Evolutionary conservation across 2,113 vertebrate species (phyloP).

Genomic region (Caranx ignobilis): DNA sequence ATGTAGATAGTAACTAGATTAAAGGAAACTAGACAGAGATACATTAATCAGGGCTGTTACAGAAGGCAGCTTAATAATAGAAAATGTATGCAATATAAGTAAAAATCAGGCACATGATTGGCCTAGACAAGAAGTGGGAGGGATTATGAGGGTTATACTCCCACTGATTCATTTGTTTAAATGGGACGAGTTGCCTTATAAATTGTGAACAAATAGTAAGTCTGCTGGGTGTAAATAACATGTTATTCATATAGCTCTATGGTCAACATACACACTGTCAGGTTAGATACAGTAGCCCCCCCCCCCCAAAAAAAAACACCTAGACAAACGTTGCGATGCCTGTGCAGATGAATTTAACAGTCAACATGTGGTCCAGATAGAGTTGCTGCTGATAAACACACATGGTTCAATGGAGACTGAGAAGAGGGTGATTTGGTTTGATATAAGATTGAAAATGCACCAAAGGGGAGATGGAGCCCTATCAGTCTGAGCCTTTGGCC

Average conservation of each 20-base stretch:
- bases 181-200: background rate
- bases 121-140: too few relatives aligned
- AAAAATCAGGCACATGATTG: too few relatives aligned
- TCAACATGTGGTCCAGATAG: slow-evolving; percentile 37
- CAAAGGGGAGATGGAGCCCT: slow-evolving; percentile 45
- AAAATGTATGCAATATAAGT: too few relatives aligned
- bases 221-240: background rate
- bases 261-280: background rate
- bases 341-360: slow-evolving; percentile 45
- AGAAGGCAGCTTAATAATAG: too few relatives aligned
- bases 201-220: background rate
- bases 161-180: background rate
- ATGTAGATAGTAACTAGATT: too few relatives aligned
- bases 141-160: too few relatives aligned
- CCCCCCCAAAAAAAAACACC: background rate
- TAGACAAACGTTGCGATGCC: slow-evolving; percentile 8
- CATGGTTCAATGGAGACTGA: slow-evolving; percentile 44
- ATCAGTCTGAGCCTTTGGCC: slow-evolving; percentile 51
- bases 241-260: background rate
- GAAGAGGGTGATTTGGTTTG: slow-evolving; percentile 45
- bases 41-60: too few relatives aligned
- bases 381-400: slow-evolving; percentile 15
- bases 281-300: background rate
- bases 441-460: slow-evolving; percentile 61
- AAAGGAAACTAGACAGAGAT: too few relatives aligned